phyloP scores from a whole-genome alignment of 2,797 vertebrate genomes.

The Cygnus olor region DNA sequence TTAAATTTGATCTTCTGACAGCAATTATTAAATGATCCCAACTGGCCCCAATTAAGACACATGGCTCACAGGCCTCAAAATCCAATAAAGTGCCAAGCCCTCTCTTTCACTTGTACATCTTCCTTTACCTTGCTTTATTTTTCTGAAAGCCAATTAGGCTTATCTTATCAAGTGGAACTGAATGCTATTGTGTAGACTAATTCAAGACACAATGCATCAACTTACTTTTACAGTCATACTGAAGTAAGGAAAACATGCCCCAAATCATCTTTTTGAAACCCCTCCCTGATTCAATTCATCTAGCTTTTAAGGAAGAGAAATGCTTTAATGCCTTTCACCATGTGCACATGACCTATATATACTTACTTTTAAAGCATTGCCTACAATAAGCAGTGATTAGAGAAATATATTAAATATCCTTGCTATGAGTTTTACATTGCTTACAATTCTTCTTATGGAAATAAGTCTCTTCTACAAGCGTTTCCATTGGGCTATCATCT shows the following conservation, averaged over 20 bases:
- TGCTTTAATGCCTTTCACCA: background rate
- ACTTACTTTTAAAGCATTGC: conserved; percentile 4
- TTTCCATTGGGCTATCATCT: background rate
- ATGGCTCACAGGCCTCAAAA: conserved; percentile 88
- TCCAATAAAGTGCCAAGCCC: conserved; percentile 72
- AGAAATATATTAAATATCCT: background rate
- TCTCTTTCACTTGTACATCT: conserved; percentile 66
- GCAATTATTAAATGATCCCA: conserved; percentile 99
- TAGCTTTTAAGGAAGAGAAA: background rate
- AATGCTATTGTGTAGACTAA: conserved; percentile 18
- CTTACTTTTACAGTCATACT: background rate
- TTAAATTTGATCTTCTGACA: conserved; percentile 99
- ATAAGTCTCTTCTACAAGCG: background rate
- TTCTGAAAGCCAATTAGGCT: conserved; percentile 57
- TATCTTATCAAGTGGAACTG: conserved; percentile 26
- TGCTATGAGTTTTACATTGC: background rate
- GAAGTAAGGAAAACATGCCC: background rate
- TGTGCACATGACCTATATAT: conserved; percentile 2
- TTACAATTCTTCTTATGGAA: background rate
- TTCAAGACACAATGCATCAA: background rate
- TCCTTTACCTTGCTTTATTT: conserved; percentile 73
- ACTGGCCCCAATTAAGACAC: conserved; percentile 97
- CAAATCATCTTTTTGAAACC: background rate
- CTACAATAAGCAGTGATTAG: background rate
- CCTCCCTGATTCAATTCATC: background rate